Evolutionary conservation across 2,888 invertebrate species (phyloP).

Genomic region (Zeuzera pyrina): DNA sequence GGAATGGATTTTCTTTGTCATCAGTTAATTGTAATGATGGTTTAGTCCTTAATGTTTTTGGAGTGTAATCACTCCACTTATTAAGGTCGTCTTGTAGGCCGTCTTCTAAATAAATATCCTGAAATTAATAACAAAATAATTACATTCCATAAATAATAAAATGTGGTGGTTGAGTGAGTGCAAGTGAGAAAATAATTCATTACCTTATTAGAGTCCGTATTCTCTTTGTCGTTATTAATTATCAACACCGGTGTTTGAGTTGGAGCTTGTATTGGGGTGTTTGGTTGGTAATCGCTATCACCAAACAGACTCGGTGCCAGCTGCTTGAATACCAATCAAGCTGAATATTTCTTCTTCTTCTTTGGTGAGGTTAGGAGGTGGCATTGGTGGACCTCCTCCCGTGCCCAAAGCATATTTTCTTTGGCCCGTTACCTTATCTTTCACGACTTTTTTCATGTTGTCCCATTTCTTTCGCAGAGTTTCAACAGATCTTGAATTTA

Average conservation of each 20-base stretch:
- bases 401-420: conserved; percentile 7
- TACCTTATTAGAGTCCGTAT: background rate
- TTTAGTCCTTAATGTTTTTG: too few relatives aligned
- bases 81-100: too few relatives aligned
- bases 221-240: background rate
- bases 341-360: conserved; percentile 6
- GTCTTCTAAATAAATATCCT: too few relatives aligned
- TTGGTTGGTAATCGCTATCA: conserved; percentile 8
- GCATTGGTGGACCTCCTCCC: conserved; percentile 6
- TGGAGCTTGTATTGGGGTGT: conserved; percentile 2
- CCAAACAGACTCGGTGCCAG: conserved; percentile 7
- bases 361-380: conserved; percentile 6
- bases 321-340: conserved; percentile 5
- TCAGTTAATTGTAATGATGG: too few relatives aligned
- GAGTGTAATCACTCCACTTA: too few relatives aligned
- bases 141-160: too few relatives aligned
- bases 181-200: background rate
- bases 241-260: background rate
- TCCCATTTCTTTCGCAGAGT: conserved; percentile 7
- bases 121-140: too few relatives aligned
- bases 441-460: too few relatives aligned
- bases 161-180: too few relatives aligned
- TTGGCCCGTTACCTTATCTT: conserved; percentile 7
- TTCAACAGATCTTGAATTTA: conserved; percentile 6
- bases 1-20: too few relatives aligned